Evolutionary conservation across 2,888 invertebrate genomes (phyloP), one percentile per base, ranked within the genome.

Genomic region (Brachyptera risi): DNA sequence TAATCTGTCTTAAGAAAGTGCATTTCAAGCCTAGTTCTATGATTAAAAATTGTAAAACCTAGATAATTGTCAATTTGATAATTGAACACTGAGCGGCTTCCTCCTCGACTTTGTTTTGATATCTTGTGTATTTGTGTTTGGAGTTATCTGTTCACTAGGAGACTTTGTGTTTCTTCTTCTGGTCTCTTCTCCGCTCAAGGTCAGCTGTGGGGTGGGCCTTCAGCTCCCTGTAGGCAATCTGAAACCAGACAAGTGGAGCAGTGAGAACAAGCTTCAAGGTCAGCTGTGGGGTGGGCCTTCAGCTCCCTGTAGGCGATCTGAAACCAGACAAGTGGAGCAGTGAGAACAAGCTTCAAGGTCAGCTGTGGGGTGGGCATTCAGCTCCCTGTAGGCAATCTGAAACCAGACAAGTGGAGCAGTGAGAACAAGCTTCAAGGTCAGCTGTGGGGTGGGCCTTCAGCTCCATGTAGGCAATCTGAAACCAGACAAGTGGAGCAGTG

Each of bases 301-400:
- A 88, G 71, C 73, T 88, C 88, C 72, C 87, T 81, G 73, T 82
- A 83, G 71, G 84, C 84, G 74, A 85, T 74, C 86, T 85, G 78
- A 31, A 31, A 31, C 31, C 5, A 31, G 31, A 31, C 31, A 31
- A 5, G 31, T n/a, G n/a, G n/a, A n/a, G n/a, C n/a, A n/a, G n/a
- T n/a, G n/a, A n/a, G n/a, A n/a, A n/a, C n/a, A n/a, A n/a, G n/a
- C n/a, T n/a, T 76, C 76, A 57, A 73, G 71, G 63, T 78, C 85
- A 35, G 75, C 78, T 26, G 79, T 77, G 19, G 83, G 75, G 61
- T 86, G 79, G 1, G 86, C 80, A 70, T 86, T 87, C 58, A 88
- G 71, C 73, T 88, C 88, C 72, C 87, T 81, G 73, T 82, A 83
- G 71, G 84, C 84, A 74, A 85, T 74, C 86, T 85, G 78, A 31